Percentiles rank a stretch among this genome's conserved stretches.
phyloP scores from a whole-genome alignment of 37 sponge, comb jelly and placozoan genomes.

The Theonella swinhoei region DNA sequence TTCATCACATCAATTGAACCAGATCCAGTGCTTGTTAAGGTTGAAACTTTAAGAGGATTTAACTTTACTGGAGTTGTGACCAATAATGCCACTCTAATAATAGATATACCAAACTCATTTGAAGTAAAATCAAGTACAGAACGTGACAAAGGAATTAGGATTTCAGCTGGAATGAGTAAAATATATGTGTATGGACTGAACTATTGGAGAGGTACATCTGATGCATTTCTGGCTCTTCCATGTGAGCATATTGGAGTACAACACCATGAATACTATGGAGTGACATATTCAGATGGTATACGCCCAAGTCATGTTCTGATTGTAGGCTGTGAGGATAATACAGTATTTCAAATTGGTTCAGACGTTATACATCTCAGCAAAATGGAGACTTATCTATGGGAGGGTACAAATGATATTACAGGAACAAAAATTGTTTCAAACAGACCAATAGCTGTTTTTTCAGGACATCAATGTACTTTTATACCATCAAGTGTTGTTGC shows the following conservation, averaged over 20 bases:
- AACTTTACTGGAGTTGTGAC: slow-evolving; percentile 12
- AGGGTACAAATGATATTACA: slow-evolving; percentile 33
- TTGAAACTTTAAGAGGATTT: slow-evolving; percentile 5
- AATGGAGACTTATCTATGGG: slow-evolving; percentile 9
- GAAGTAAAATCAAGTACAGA: slow-evolving; percentile 15
- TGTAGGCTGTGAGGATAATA: slow-evolving; percentile 56
- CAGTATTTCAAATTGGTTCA: slow-evolving; percentile 36
- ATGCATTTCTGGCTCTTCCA: slow-evolving; percentile 66
- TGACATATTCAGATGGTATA: background rate
- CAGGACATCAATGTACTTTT: slow-evolving; percentile 28
- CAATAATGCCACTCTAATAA: background rate
- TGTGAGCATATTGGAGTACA: background rate
- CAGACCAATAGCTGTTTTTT: slow-evolving; percentile 35
- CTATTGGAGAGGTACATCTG: slow-evolving; percentile 39
- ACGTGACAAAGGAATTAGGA: slow-evolving; percentile 39
- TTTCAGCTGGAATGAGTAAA: slow-evolving; percentile 10
- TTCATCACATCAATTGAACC: slow-evolving; percentile 23
- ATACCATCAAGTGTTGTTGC: slow-evolving; percentile 3
- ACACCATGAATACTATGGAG: slow-evolving; percentile 51
- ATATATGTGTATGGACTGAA: slow-evolving; percentile 55
- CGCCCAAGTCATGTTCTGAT: slow-evolving; percentile 16
- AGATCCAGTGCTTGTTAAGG: slow-evolving; percentile 9
- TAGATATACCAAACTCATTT: slow-evolving; percentile 7
- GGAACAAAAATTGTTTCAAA: slow-evolving; percentile 36
- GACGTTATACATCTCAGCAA: slow-evolving; percentile 1